Evolutionary conservation across 1,140 invertebrate genomes (phyloP).

Genomic region (Rhopalosiphum maidis): DNA sequence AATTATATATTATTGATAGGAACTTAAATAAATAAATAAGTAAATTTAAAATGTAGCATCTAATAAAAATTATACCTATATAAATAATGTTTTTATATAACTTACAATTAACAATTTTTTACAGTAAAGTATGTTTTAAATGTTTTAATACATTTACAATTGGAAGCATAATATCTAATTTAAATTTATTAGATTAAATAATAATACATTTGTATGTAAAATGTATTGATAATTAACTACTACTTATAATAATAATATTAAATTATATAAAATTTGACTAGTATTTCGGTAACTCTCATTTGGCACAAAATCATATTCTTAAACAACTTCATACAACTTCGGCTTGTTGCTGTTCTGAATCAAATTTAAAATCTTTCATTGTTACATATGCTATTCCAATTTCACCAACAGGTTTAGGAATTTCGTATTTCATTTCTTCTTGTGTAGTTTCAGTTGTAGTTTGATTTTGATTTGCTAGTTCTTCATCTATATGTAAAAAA

Average conservation of each 20-base stretch:
- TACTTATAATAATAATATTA: background rate
- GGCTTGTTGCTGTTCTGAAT: background rate
- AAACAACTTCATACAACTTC: constrained; percentile 19
- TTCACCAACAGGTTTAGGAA: constrained; percentile 23
- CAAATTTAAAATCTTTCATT: constrained; percentile 54
- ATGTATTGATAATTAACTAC: background rate
- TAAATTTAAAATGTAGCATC: background rate
- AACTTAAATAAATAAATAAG: constrained; percentile 2
- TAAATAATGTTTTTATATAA: background rate
- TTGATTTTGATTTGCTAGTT: constrained; percentile 1
- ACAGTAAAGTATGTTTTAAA: background rate
- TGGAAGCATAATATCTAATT: background rate
- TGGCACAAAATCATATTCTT: background rate
- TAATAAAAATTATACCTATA: background rate
- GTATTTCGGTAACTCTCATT: background rate
- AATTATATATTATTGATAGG: background rate
- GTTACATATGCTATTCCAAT: constrained; percentile 43
- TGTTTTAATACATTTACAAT: background rate
- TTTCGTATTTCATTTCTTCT: constrained; percentile 31
- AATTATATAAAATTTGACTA: constrained; percentile 1
- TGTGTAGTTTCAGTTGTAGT: background rate
- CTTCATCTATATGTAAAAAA: background rate
- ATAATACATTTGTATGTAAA: background rate
- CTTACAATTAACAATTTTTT: background rate
- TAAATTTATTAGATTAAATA: background rate